A percentile compares a stretch with the other conserved stretches of the same genome.
phyloP scores from a whole-genome alignment of 1,140 invertebrate genomes.

The Lutraria rhynchaena region DNA sequence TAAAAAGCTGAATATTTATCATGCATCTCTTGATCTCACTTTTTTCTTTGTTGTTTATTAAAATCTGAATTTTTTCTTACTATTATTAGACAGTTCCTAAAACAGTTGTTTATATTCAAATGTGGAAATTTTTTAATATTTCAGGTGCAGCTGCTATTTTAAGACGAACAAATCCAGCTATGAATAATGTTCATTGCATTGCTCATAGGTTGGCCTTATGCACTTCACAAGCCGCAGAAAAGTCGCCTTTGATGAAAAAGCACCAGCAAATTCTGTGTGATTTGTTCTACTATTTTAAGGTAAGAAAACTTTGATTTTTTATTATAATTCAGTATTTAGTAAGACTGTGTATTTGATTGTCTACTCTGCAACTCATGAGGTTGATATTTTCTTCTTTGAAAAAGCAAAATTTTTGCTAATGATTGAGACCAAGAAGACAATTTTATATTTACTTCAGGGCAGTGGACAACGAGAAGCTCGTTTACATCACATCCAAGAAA shows the following conservation, averaged over 20 bases:
- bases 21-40: no score
- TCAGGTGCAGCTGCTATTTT: neutral
- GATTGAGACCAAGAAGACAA: neutral
- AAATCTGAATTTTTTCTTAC: no score
- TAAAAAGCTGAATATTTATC: neutral
- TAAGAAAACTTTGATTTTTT: neutral
- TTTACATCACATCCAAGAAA: neutral
- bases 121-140: neutral
- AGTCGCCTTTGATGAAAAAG: slow-evolving; percentile 17
- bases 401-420: neutral
- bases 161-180: slow-evolving; percentile 21
- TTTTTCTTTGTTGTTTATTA: no score
- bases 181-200: slow-evolving; percentile 45
- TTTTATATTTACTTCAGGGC: slow-evolving; percentile 3
- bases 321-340: neutral
- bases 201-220: slow-evolving; percentile 47
- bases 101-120: neutral
- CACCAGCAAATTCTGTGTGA: slow-evolving; percentile 12
- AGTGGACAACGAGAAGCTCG: slow-evolving; percentile 4
- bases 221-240: slow-evolving; percentile 50
- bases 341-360: neutral
- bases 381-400: neutral
- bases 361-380: neutral
- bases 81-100: neutral
- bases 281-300: slow-evolving; percentile 46